Conservation (phyloP, 2,888 invertebrate species). For the Diarsia dahlii region DNA sequence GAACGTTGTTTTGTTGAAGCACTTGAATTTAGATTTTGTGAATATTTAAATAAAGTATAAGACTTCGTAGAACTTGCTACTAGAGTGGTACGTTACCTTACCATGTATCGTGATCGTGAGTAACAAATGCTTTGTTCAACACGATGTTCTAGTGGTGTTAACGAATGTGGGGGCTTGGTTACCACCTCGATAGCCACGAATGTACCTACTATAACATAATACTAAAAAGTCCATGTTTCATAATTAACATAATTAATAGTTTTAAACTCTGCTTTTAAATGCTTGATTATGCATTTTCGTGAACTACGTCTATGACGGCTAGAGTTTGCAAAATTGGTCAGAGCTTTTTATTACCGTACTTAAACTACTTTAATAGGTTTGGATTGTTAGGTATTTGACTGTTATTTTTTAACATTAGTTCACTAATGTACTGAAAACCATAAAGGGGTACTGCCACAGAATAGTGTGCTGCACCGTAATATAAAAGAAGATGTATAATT, state of each 20-base stretch:
- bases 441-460: background rate
- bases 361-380: conserved; percentile 3
- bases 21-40: background rate
- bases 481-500: background rate
- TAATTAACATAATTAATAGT: conserved; percentile 49
- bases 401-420: background rate
- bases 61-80: background rate
- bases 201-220: background rate
- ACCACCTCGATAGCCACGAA: conserved; percentile 24
- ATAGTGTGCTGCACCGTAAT: background rate
- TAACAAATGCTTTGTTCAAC: conserved; percentile 27
- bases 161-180: conserved; percentile 16
- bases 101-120: conserved; percentile 9
- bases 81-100: background rate
- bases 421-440: background rate
- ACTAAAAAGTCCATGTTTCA: conserved; percentile 27
- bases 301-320: conserved; percentile 11
- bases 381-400: background rate
- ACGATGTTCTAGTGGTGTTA: conserved; percentile 19
- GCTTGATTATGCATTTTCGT: conserved; percentile 33
- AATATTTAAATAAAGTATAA: background rate
- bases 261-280: conserved; percentile 26
- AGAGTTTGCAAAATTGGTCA: background rate
- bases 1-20: background rate
- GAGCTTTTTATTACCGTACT: conserved; percentile 6